Evolutionary conservation across 2,797 vertebrate genomes (phyloP), one percentile per base, ranked within the genome.

Genomic region (Eospalax fontanierii): DNA sequence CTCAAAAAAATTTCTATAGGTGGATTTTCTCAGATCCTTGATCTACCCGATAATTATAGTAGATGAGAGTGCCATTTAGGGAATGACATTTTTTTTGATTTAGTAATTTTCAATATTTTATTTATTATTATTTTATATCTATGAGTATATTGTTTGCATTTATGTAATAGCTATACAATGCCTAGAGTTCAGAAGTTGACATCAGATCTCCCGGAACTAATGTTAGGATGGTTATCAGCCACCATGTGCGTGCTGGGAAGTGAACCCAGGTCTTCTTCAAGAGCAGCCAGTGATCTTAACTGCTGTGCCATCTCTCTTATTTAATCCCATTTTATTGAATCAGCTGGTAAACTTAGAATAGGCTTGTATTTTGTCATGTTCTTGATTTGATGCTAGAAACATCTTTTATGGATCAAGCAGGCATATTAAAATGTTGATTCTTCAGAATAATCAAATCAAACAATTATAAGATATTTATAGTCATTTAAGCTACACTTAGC

Each of bases 401-500:
- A 73, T 9, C 14, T 54, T 86, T 43, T 95, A 26, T 3, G 0
- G 11, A 38, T 91, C 8, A 40, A 4, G 40, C 24, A 63, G 24
- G 59, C 5, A 9, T 66, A 2, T 80, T 84, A 1, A 61, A 95
- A 95, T 79, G 19, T 10, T n/a, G 46, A 95, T 71, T 78, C 0
- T 6, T 78, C 24, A 74, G 4, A 80, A 84, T 0, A 19, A 93
- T 38, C 15, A 96, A 35, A 90, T 19, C 14, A 73, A 91, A 14
- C 35, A 82, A 89, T 80, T 89, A 66, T 50, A 57, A 93, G 70
- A 4, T 24, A 30, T 91, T 95, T 83, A 14, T 85, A 73, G 78
- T 80, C 54, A 33, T 38, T 33, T 93, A 96, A 97, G 75, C 87
- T 87, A 88, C 22, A 28, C 82, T 95, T 97, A 95, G 21, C 79